Base-by-base conservation (phyloP, 2,888 invertebrate species). In the Pyrocoelia pectoralis region DNA sequence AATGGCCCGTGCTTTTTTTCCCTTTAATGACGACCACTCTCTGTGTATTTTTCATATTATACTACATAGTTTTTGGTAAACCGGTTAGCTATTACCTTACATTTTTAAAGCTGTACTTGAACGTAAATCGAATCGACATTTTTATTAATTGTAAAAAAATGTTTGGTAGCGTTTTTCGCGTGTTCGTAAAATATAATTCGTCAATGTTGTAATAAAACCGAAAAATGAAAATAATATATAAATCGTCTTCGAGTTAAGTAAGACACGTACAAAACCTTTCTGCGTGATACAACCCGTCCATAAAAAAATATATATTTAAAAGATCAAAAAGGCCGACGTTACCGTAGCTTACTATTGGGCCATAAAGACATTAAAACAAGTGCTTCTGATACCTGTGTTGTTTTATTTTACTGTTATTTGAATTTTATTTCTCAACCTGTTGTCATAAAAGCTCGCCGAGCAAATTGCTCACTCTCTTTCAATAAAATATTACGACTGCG, bases 361-460 rank as follows among this genome's bases (percentile, higher is more conserved):
- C 76, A 78, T 79, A 79, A 79, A 79, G 79, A 75, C 77, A 78
- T 79, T 77, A 79, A 79, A 76, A 75, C 76, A 76, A 77, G 77
- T 78, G 77, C 79, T 79, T 76, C 79, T 78, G 78, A 77, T 76
- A 74, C 73, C 74, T 72, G 72, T 66, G 63, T 66, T 68, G 56
- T 67, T 64, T 65, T 68, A 68, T 70, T 70, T 72, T 72, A 72
- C 68, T 66, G 67, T 68, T 67, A 68, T 72, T 72, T 70, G 66
- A 66, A 68, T 72, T 70, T 70, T 70, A 69, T 68, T 66, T 57
- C 52, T 54, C 52, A 53, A 43, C 51, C 57, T 49, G 43, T 56
- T 48, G 65, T 56, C 56, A 65, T 67, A 69, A 67, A 69, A 66
- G 40, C 60, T 49, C 51, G 40, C 38, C 54, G 61, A 50, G 40